Base-by-base conservation (phyloP, 2,113 vertebrate species). In the Origma solitaria region DNA sequence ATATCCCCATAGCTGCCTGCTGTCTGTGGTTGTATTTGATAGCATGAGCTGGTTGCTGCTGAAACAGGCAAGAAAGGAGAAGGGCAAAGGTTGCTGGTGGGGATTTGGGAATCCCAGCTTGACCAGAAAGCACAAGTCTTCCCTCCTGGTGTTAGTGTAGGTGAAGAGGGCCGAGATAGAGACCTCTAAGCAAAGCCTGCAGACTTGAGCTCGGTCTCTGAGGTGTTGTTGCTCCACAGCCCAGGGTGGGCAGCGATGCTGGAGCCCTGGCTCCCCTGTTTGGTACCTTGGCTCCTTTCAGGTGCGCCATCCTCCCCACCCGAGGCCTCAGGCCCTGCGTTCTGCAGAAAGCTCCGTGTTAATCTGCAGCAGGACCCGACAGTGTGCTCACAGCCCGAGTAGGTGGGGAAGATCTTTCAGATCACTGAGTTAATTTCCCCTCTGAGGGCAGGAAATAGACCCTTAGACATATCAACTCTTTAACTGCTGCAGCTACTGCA, bases 171-270 rank as follows among this genome's bases (percentile, higher is more conserved):
- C 30, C 51, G 56, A 88, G 51, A 22, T 18, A 83, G 75, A 64
- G 6, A 47, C 33, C 15, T 69, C 27, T 76, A 20, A 71, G 20
- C 17, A 15, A 93, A 60, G 22, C 23, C 37, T 90, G 40, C 66
- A 87, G 49, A 20, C 25, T 27, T 47, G 42, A 7, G 6, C 71
- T 49, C 0, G 0, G 6, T 75, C 51, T 54, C 82, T 20, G 19
- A 62, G 73, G 38, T 19, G 31, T 11, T 56, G 20, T 54, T 72
- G 75, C 44, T 64, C n/a, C 37, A 42, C 8, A 70, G 37, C 21
- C 18, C 24, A 38, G 24, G 27, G 30, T 1, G 0, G 28, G 40
- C 54, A 57, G 50, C 0, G 0, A 37, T 50, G 40, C 8, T 72
- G 37, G 45, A 87, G 22, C 51, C 1, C 1, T 20, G 10, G 38